A percentile compares a stretch with the other conserved stretches of the same genome.
phyloP scores from a whole-genome alignment of 1,140 invertebrate species.

The Luehdorfia chinensis region DNA sequence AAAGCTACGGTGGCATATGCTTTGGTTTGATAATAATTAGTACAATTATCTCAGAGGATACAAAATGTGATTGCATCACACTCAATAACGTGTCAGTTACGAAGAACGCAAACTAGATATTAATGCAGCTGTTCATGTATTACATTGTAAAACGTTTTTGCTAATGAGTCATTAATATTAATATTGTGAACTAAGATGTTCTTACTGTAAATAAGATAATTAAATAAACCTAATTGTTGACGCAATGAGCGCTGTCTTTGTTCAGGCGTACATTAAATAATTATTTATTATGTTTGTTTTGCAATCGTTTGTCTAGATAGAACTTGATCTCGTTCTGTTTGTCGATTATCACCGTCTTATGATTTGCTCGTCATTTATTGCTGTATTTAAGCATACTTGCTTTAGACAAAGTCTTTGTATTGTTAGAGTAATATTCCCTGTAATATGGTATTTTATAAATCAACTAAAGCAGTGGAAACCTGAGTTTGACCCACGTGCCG shows the following conservation, averaged over 20 bases:
- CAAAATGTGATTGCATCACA: too few relatives aligned
- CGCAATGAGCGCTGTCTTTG: slow-evolving; percentile 9
- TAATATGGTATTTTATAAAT: too few relatives aligned
- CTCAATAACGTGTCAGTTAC: neutral
- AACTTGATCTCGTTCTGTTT: neutral
- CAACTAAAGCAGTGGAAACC: too few relatives aligned
- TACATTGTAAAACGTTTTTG: slow-evolving; percentile 8
- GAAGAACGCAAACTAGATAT: neutral
- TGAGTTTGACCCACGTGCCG: too few relatives aligned
- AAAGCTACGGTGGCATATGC: slow-evolving; percentile 65
- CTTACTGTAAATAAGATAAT: slow-evolving; percentile 13
- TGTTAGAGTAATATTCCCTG: neutral
- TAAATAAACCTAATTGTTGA: slow-evolving; percentile 6
- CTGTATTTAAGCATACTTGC: too few relatives aligned
- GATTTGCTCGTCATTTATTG: slow-evolving; percentile 4
- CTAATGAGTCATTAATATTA: slow-evolving; percentile 9
- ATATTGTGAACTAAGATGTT: slow-evolving; percentile 7
- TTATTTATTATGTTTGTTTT: slow-evolving; percentile 5
- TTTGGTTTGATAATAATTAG: slow-evolving; percentile 48
- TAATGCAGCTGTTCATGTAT: neutral
- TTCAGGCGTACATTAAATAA: neutral
- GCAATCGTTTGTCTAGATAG: neutral
- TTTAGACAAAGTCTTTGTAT: neutral
- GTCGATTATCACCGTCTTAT: neutral
- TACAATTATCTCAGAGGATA: slow-evolving; percentile 19